Base-by-base conservation (phyloP, 2,113 vertebrate genomes). In the Gulo gulo region DNA sequence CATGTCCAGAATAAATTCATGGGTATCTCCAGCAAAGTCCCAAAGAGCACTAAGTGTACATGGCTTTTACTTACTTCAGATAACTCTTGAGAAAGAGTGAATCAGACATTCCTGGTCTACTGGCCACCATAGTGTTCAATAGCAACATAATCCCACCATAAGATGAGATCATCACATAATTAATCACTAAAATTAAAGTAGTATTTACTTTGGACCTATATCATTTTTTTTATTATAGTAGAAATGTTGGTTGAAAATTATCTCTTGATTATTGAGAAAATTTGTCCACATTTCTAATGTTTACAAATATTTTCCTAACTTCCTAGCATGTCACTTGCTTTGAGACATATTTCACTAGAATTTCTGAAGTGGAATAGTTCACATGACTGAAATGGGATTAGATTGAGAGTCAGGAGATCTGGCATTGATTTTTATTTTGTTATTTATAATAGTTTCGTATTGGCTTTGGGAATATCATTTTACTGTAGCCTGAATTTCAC, bases 381-480 rank as follows among this genome's bases (percentile, higher is more conserved):
- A 6, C 61, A 4, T 61, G 16, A 16, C 20, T 90, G 21, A 91
- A 82, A n/a, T 76, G 10, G 12, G 47, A 69, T 82, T 76, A n/a
- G 69, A 52, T 0, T 88, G 26, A 88, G 26, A 88, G 59, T 82
- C 42, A 36, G 86, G 34, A 82, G 24, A 88, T 69, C 34, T 31
- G 31, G 12, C 26, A 61, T 61, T 20, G 16, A 52, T 78, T 71
- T 88, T 88, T 69, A 83, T 88, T 88, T 83, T 91, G 7, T 16
- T 92, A 39, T 45, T 57, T 95, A 78, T 74, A 67, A 31, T 52
- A 83, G 11, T 39, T 88, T 83, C 26, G 6, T 59, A 24, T 52
- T 92, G 57, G 67, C 20, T 31, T 87, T 88, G 7, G 6, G 34
- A 88, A 86, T 88, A 95, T 76, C 20, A 52, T 96, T 93, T 96